Percentiles rank a stretch among this genome's conserved stretches.
Conservation (phyloP, 2,113 vertebrate genomes). For the Apaloderma vittatum region DNA sequence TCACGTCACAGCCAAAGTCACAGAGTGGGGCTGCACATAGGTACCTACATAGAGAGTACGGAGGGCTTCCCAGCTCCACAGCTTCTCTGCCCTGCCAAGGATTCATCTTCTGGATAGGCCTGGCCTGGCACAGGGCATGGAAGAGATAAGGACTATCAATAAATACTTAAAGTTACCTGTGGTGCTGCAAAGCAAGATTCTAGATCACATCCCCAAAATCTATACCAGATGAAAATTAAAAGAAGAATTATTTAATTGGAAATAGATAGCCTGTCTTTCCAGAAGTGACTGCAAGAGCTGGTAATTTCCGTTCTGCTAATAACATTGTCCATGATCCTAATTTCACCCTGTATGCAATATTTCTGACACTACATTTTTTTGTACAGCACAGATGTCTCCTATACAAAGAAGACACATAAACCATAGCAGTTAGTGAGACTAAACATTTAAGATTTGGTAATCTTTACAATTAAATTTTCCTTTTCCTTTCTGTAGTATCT, state of each 20-base stretch:
- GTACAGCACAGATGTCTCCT: background rate
- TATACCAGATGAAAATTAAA: background rate
- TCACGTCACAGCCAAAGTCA: background rate
- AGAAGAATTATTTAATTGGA: background rate
- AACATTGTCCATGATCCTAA: background rate
- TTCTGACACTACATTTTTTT: background rate
- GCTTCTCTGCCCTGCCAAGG: background rate
- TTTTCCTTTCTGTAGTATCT: background rate
- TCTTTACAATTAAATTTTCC: background rate
- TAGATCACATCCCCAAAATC: background rate
- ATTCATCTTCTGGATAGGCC: background rate
- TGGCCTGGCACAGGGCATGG: background rate
- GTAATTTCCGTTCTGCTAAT: background rate
- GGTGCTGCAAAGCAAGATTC: background rate
- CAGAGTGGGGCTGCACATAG: background rate
- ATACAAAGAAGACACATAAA: background rate
- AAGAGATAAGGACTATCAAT: background rate
- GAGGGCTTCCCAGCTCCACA: background rate
- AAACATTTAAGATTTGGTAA: background rate
- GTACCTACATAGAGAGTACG: fast-evolving
- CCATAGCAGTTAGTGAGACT: background rate
- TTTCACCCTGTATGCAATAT: background rate
- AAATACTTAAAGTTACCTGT: background rate
- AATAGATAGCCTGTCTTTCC: background rate
- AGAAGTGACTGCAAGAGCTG: background rate